Percentiles rank a stretch among this genome's conserved stretches.
Conservation (phyloP, 2,888 invertebrate genomes). For the Drosophila demipolita region DNA sequence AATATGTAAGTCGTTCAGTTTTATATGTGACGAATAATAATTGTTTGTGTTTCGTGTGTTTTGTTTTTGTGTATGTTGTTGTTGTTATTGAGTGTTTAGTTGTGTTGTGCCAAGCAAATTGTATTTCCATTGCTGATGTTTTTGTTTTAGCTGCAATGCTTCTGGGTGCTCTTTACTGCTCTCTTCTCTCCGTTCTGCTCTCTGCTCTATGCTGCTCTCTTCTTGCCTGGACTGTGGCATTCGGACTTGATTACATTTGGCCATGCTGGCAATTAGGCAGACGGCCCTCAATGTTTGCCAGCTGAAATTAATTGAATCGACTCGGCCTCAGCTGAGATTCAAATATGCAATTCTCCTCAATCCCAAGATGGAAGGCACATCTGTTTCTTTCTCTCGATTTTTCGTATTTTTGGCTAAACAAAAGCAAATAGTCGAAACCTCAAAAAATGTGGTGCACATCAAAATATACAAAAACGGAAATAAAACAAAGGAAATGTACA, state of each 20-base stretch:
- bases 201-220: background rate
- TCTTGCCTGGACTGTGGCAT: background rate
- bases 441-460: background rate
- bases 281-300: slow-evolving; percentile 68
- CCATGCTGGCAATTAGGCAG: slow-evolving; percentile 67
- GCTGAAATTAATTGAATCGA: slow-evolving; percentile 77
- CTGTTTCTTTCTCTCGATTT: slow-evolving; percentile 5
- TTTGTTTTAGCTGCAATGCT: slow-evolving; percentile 43
- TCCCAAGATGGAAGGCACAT: slow-evolving; percentile 6
- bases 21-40: background rate
- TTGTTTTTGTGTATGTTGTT: slow-evolving; percentile 13
- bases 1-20: background rate
- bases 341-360: slow-evolving; percentile 53
- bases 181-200: background rate
- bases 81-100: slow-evolving; percentile 50
- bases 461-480: background rate
- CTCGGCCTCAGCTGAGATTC: slow-evolving; percentile 70
- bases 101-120: slow-evolving; percentile 46
- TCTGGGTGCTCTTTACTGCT: background rate
- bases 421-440: background rate
- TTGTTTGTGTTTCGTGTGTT: slow-evolving; percentile 6
- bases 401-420: background rate
- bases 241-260: slow-evolving; percentile 67
- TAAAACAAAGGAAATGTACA: slow-evolving; percentile 2
- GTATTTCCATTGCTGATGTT: slow-evolving; percentile 60